Evolutionary conservation across 1,140 invertebrate genomes (phyloP).

Genomic region (Laodelphax striatellus): DNA sequence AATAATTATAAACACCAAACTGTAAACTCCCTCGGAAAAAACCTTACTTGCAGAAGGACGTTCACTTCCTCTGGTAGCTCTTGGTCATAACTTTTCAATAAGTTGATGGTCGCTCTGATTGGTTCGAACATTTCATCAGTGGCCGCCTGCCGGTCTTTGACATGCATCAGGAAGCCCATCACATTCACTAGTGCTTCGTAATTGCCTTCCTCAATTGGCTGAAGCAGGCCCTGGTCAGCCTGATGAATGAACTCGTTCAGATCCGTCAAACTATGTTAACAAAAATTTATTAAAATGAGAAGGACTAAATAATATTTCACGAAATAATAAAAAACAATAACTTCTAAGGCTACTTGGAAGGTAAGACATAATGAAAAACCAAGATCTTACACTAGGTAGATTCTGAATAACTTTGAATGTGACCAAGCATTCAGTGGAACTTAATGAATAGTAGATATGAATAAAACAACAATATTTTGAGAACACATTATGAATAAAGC

Average conservation of each 20-base stretch:
- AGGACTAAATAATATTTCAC: no score
- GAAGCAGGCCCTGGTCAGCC: constrained; percentile 59
- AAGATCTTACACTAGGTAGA: no score
- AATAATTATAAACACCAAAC: no score
- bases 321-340: no score
- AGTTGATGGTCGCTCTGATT: constrained; percentile 72
- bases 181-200: constrained; percentile 65
- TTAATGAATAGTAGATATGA: no score
- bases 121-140: constrained; percentile 93
- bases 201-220: constrained; percentile 69
- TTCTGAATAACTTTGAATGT: no score
- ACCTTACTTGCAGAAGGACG: constrained; percentile 52
- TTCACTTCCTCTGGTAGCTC: constrained; percentile 81
- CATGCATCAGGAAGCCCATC: constrained; percentile 72
- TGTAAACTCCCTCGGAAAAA: no score
- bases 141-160: constrained; percentile 61
- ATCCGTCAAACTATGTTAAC: constrained; percentile 33
- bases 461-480: no score
- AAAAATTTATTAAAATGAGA: neutral
- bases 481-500: no score
- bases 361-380: no score
- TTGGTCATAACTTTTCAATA: constrained; percentile 77
- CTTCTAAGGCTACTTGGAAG: no score
- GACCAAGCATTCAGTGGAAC: no score
- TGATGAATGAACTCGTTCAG: constrained; percentile 44